Conservation (phyloP, 1,140 invertebrate species). For the Zaprionus davidi region DNA sequence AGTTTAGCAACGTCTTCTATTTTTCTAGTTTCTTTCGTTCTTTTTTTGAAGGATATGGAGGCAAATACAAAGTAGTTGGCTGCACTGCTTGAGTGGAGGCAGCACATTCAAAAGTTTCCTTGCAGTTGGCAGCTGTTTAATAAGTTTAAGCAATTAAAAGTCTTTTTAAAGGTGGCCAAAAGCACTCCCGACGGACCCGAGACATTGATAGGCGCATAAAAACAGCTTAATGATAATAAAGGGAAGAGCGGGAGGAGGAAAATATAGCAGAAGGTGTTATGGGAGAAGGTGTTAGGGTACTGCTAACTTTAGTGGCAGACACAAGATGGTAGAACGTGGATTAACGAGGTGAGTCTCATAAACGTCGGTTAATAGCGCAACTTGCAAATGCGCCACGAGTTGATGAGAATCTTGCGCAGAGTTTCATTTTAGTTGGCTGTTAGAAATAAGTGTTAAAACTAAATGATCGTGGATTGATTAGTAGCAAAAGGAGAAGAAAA, state of each 20-base stretch:
- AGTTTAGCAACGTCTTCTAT: conserved; percentile 59
- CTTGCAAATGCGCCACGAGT: conserved; percentile 18
- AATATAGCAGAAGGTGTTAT: background rate
- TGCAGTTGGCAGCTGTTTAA: conserved; percentile 77
- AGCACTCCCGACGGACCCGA: conserved; percentile 24
- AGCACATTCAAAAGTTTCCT: conserved; percentile 39
- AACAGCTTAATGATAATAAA: conserved; percentile 43
- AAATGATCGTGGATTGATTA: background rate
- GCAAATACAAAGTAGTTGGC: conserved; percentile 62
- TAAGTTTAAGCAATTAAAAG: conserved; percentile 80
- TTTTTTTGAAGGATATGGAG: conserved; percentile 63
- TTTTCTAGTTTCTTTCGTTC: conserved; percentile 20
- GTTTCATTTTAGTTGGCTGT: background rate
- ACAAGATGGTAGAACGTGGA: conserved; percentile 7
- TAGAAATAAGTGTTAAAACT: background rate
- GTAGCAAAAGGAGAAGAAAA: background rate
- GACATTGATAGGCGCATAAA: conserved; percentile 77
- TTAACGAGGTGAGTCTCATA: conserved; percentile 76
- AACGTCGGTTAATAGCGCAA: conserved; percentile 63
- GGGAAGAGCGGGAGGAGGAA: background rate
- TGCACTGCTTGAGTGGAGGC: conserved; percentile 17
- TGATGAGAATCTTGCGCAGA: conserved; percentile 14
- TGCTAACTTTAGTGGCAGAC: conserved; percentile 15
- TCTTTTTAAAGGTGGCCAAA: conserved; percentile 66
- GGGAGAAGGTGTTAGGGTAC: background rate